Evolutionary conservation across 2,888 invertebrate genomes (phyloP), one percentile per base, ranked within the genome.

Genomic region (Drosophila lutescens): DNA sequence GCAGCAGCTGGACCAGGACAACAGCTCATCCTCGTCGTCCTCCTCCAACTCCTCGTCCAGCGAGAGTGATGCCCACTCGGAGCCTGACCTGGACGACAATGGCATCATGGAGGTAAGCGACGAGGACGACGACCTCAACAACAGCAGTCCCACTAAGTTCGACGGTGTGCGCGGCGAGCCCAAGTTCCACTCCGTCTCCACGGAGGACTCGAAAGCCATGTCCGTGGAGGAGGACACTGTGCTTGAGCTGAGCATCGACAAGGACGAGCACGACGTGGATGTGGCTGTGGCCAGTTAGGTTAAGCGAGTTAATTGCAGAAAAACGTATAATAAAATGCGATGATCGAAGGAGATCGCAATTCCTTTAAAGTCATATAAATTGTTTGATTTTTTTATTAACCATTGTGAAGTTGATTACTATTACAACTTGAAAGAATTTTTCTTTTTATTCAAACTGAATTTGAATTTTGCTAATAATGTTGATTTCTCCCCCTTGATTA

Each of bases 1-100:
- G 91, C 94, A 94, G 23, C 94, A 97, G 90, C 91, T 98, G 36
- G 96, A 97, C 76, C 96, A 96, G 86, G 93, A 94, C 1, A 70
- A 76, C 51, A 94, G 94, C 74, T 91, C 91, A 41, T 95, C 95
- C 66, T 77, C 86, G 1, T 54, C 74, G 1, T 76, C 83, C 40
- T 95, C 95, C 0, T 59, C 74, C 1, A 70, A 86, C 0, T 74
- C 88, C 93, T 93, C 83, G 91, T 93, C 61, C 5, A 86, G 80
- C 30, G 77, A 82, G 13, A 71, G 73, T 12, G 78, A 86, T 0
- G 58, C 20, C 0, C 72, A 59, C 12, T 84, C 81, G 4, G 79
- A 69, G 12, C 62, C 56, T 8, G 72, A 80, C 10, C 17, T 51
- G 0, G 75, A 73, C 53, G 77, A 71, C 32, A 86, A 88, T 13